Percentiles rank a stretch among this genome's conserved stretches.
Conservation (phyloP, 2,888 invertebrate genomes). For the Odontomyia ornata region DNA sequence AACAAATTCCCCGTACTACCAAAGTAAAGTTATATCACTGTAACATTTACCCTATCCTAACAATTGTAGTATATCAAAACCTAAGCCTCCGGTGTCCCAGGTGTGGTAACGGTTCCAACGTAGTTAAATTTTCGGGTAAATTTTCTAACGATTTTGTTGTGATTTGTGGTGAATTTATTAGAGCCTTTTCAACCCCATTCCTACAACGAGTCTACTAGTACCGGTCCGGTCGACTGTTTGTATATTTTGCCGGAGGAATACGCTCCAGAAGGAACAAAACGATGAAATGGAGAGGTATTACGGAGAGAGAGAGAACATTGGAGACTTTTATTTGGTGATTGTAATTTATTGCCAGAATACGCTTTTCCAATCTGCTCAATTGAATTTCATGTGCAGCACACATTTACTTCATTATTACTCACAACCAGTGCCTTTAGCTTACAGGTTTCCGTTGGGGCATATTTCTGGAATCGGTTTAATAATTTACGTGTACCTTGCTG, state of each 20-base stretch:
- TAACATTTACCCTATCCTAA: background rate
- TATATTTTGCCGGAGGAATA: background rate
- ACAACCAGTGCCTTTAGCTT: background rate
- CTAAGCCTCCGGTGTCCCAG: slow-evolving; percentile 46
- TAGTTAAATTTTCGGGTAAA: slow-evolving; percentile 45
- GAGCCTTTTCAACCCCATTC: background rate
- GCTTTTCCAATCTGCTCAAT: slow-evolving; percentile 39
- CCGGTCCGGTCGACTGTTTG: background rate
- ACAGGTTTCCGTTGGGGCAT: too few species aligned
- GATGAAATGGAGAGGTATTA: background rate
- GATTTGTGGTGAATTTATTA: slow-evolving; percentile 45
- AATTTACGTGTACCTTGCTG: background rate
- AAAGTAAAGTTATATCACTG: background rate
- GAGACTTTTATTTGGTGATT: slow-evolving; percentile 26
- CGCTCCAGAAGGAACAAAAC: too few species aligned
- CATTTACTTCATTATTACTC: slow-evolving; percentile 32
- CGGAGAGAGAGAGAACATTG: background rate
- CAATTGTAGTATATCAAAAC: slow-evolving; percentile 43
- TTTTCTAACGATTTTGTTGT: slow-evolving; percentile 43
- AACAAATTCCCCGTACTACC: too few species aligned
- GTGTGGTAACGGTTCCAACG: slow-evolving; percentile 15
- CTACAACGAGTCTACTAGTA: background rate
- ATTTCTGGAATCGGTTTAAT: background rate
- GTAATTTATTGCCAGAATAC: slow-evolving; percentile 32
- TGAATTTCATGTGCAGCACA: slow-evolving; percentile 31